Percentiles rank a stretch among this genome's conserved stretches.
These are phyloP conservation scores for Andrena cerasifolii DNA, from an alignment of 1,140 invertebrate species.

Conservation along the genomic window DNA sequence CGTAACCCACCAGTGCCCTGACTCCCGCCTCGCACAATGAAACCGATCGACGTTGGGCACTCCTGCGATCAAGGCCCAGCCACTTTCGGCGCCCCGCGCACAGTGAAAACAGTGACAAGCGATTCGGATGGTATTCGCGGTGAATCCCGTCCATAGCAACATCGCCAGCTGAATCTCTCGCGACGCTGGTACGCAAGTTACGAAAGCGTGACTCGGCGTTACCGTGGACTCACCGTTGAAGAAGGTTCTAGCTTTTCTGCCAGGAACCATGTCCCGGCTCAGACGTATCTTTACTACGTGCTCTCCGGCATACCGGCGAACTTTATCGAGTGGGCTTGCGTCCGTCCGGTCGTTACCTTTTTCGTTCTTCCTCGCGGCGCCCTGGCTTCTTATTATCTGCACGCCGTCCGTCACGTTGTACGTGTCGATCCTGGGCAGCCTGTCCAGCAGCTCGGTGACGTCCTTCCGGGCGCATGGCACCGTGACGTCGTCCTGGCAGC, in stretches of 20 bases:
- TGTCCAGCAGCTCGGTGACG: slow-evolving; percentile 65
- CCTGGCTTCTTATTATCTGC: slow-evolving; percentile 70
- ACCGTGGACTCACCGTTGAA: slow-evolving; percentile 76
- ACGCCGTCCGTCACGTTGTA: slow-evolving; percentile 76
- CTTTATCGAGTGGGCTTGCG: slow-evolving; percentile 71
- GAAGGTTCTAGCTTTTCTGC: slow-evolving; percentile 77
- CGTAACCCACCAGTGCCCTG: too few species aligned
- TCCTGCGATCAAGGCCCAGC: slow-evolving; percentile 20
- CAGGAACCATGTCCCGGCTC: slow-evolving; percentile 68
- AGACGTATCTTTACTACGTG: slow-evolving; percentile 78
- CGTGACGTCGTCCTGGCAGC: slow-evolving; percentile 25
- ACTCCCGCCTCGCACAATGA: too few species aligned
- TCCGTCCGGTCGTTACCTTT: slow-evolving; percentile 29
- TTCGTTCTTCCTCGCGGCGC: slow-evolving; percentile 41
- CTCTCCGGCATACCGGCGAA: slow-evolving; percentile 75
- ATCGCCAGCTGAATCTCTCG: background rate
- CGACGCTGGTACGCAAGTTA: slow-evolving; percentile 40
- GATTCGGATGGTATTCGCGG: background rate
- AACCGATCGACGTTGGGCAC: too few species aligned
- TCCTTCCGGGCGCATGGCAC: slow-evolving; percentile 60
- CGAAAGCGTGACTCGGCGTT: slow-evolving; percentile 53
- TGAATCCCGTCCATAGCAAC: slow-evolving; percentile 20
- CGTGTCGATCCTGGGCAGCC: slow-evolving; percentile 60
- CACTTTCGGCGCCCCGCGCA: background rate
- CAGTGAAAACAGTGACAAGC: background rate